A percentile compares a stretch with the other conserved stretches of the same genome.
Evolutionary conservation across 2,888 invertebrate genomes (phyloP).

Genomic region (Melinaea menophilus): DNA sequence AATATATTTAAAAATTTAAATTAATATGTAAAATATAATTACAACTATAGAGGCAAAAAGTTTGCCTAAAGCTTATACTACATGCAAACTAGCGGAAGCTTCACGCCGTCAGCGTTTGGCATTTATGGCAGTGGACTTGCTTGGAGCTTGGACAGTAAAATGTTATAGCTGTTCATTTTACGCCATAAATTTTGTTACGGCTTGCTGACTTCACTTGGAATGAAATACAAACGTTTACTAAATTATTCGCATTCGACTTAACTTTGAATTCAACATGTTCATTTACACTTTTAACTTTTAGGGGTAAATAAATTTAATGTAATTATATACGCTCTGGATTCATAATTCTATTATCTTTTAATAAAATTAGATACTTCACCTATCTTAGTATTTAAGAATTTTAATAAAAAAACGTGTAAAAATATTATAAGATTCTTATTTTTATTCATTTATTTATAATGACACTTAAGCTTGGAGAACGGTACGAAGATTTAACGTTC

Average conservation of each 20-base stretch:
- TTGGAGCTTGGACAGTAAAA: not conserved
- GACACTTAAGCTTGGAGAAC: no score
- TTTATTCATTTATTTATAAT: no score
- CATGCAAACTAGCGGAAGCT: not conserved
- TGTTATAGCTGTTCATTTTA: constrained; percentile 23
- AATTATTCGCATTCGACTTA: not conserved
- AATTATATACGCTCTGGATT: not conserved
- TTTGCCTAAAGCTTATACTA: not conserved
- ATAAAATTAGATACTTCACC: no score
- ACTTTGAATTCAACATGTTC: not conserved
- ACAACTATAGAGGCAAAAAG: no score
- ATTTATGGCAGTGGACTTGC: not conserved
- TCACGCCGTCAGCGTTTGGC: not conserved
- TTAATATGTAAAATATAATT: no score
- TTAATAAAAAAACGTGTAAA: no score
- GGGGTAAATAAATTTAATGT: no score
- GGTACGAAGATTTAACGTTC: no score
- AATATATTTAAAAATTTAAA: no score
- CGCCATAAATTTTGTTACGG: constrained; percentile 16
- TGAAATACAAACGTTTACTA: not conserved
- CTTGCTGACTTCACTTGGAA: constrained; percentile 5
- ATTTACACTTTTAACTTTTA: no score
- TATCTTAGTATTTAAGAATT: no score
- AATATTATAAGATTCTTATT: no score
- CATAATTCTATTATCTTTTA: not conserved